These are phyloP conservation scores for Discoglossus pictus DNA, from an alignment of 2,797 vertebrate species.

Conservation along the genomic window DNA sequence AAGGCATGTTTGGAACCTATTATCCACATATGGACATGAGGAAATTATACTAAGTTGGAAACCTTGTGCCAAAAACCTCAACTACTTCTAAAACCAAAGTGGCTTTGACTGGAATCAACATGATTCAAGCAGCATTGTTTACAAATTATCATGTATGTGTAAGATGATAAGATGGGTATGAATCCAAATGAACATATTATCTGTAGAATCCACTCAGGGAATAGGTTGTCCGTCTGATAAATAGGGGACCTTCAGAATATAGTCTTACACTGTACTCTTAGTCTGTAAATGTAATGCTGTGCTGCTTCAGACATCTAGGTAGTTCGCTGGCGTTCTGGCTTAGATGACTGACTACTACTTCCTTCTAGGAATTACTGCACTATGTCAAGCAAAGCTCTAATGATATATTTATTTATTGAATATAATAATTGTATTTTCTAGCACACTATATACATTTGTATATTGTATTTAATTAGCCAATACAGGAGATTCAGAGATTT, in stretches of 20 bases:
- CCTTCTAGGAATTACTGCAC: constrained; percentile 7
- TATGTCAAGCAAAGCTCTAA: neutral
- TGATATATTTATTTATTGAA: constrained; percentile 16
- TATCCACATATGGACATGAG: constrained; percentile 57
- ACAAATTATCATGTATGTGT: no score
- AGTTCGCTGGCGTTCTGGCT: constrained; percentile 12
- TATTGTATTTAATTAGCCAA: neutral
- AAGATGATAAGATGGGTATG: no score
- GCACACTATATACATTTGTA: neutral
- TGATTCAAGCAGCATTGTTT: no score
- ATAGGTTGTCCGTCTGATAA: no score
- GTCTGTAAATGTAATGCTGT: no score
- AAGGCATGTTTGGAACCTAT: constrained; percentile 45
- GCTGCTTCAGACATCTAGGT: constrained; percentile 3
- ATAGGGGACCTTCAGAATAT: no score
- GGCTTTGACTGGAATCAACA: no score
- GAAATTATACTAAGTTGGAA: constrained; percentile 54
- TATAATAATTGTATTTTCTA: neutral
- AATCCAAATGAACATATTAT: no score
- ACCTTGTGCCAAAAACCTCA: neutral
- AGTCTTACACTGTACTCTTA: no score
- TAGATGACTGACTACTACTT: neutral
- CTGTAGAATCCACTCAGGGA: no score
- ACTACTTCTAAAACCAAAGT: no score
- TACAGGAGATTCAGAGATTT: neutral